Conservation (phyloP, 2,888 invertebrate genomes). For the Hyposoter didymator region DNA sequence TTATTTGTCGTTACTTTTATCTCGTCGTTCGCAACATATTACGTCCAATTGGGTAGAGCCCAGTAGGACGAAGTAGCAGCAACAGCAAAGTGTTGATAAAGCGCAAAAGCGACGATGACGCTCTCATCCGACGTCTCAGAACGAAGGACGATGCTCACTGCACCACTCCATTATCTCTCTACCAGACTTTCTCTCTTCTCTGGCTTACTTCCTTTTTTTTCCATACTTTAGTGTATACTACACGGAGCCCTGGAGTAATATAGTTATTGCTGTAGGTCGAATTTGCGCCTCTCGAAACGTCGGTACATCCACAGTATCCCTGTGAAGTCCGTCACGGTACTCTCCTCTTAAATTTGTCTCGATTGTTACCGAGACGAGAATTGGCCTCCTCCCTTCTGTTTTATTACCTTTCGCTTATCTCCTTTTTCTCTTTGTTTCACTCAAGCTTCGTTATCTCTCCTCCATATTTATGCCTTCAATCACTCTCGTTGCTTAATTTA, state of each 20-base stretch:
- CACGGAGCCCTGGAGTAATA: constrained; percentile 32
- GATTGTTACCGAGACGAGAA: constrained; percentile 43
- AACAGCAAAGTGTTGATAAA: constrained; percentile 59
- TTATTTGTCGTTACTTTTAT: constrained; percentile 46
- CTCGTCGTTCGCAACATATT: constrained; percentile 66
- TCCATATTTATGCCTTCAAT: constrained; percentile 24
- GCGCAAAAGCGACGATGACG: constrained; percentile 57
- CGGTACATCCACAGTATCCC: constrained; percentile 43
- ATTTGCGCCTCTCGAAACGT: constrained; percentile 25
- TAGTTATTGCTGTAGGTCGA: constrained; percentile 39
- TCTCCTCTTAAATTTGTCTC: constrained; percentile 37
- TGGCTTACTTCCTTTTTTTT: constrained; percentile 15
- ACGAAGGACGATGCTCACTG: constrained; percentile 44
- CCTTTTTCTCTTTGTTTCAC: constrained; percentile 27
- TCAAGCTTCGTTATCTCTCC: constrained; percentile 1
- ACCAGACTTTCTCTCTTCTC: constrained; percentile 53
- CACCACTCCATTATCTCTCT: constrained; percentile 50
- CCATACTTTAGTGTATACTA: constrained; percentile 29
- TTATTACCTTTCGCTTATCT: constrained; percentile 38
- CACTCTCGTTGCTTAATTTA: not conserved
- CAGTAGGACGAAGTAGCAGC: constrained; percentile 44
- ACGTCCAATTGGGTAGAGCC: constrained; percentile 73
- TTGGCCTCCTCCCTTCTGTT: constrained; percentile 35
- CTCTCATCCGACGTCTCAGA: constrained; percentile 34
- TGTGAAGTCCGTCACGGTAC: constrained; percentile 47